Evolutionary conservation across 2,888 invertebrate genomes (phyloP), one percentile per base, ranked within the genome.

Genomic region (Metellina segmentata): DNA sequence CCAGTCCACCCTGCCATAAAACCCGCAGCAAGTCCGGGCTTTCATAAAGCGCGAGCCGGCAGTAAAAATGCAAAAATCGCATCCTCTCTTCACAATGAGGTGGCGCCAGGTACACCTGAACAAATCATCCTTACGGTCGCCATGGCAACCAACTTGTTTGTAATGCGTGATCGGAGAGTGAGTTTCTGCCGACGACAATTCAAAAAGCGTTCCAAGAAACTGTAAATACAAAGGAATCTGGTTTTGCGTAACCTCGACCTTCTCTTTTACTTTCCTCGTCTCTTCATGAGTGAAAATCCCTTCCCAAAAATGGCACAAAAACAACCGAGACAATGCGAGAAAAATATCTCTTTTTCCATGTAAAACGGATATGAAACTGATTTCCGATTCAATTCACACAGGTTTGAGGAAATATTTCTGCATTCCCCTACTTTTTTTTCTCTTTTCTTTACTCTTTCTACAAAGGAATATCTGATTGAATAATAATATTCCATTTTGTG

Each of bases 161-260:
- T 71, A 20, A 86, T 86, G 70, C 86, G 86, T 79, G 86, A 78
- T 86, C 78, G 79, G 34, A 85, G 51, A 85, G 53, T 85, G 72
- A 48, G 61, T 61, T 85, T 16, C 74, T 48, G 77, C 11, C n/a
- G 52, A 53, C 75, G 78, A 79, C 78, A 69, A 71, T 70, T 52
- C 49, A 34, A 86, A 77, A 86, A 86, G 53, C 75, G 20, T 49
- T 77, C 77, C 75, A 61, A 53, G 74, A 75, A 74, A 75, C 61
- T 61, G 75, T 16, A 85, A 75, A 69, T 49, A 85, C 61, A 85
- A 85, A 48, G 49, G 19, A 61, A 79, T 34, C 16, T 34, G 79
- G 13, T 11, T 52, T 51, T n/a, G 77, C 52, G 20, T 20, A 61
- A 61, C 79, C 61, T 34, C 51, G 79, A 61, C 20, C 7, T 79